A percentile compares a stretch with the other conserved stretches of the same genome.
Evolutionary conservation across 2,888 invertebrate species (phyloP).

Genomic region (Sialis fuliginosa): DNA sequence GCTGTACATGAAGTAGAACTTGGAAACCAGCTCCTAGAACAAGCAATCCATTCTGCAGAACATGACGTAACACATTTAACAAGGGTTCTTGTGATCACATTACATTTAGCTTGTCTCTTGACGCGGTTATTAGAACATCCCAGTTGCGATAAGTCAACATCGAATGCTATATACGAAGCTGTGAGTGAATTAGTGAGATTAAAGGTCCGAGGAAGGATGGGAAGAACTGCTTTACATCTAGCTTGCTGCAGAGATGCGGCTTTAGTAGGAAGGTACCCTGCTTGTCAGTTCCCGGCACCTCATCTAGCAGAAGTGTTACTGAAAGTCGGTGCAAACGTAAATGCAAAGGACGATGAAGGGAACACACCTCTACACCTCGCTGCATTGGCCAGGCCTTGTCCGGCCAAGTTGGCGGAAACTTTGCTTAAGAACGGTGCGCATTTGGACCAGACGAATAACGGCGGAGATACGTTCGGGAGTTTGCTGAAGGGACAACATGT

Average conservation of each 20-base stretch:
- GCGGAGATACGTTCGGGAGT: slow-evolving; percentile 56
- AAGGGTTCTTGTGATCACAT: slow-evolving; percentile 66
- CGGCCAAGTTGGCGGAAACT: slow-evolving; percentile 48
- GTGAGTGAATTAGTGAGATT: slow-evolving; percentile 63
- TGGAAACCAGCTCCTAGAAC: slow-evolving; percentile 40
- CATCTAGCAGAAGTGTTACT: slow-evolving; percentile 56
- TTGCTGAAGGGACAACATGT: slow-evolving; percentile 44
- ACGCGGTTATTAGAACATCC: slow-evolving; percentile 39
- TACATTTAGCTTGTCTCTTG: slow-evolving; percentile 66
- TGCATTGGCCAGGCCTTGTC: slow-evolving; percentile 54
- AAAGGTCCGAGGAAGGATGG: slow-evolving; percentile 39
- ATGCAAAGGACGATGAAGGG: slow-evolving; percentile 61
- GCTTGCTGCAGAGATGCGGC: slow-evolving; percentile 67
- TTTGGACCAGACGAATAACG: slow-evolving; percentile 62
- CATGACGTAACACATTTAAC: slow-evolving; percentile 63
- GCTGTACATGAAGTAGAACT: slow-evolving; percentile 59
- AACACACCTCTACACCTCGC: slow-evolving; percentile 80
- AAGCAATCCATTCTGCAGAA: slow-evolving; percentile 37
- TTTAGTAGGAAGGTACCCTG: slow-evolving; percentile 45
- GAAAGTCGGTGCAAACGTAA: slow-evolving; percentile 67
- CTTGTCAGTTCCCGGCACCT: slow-evolving; percentile 50
- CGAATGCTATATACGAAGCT: slow-evolving; percentile 47
- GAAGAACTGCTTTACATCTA: slow-evolving; percentile 60
- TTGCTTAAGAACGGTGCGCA: slow-evolving; percentile 71
- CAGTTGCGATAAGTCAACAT: slow-evolving; percentile 18